Base-by-base conservation (phyloP, 2,888 invertebrate genomes). In the Synergus itoensis region DNA sequence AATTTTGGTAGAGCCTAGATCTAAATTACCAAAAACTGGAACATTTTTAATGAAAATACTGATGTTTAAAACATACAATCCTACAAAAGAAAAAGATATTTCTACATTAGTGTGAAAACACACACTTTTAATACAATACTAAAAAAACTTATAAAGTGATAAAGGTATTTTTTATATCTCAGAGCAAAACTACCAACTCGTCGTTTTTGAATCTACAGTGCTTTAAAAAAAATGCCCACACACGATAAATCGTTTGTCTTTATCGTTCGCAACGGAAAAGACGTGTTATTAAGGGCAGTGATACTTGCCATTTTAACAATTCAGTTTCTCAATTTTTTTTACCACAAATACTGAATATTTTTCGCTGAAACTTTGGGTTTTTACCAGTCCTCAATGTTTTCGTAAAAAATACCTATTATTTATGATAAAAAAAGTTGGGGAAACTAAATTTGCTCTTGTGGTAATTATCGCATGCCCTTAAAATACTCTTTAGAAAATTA, bases 221-320 rank as follows among this genome's bases (percentile, higher is more conserved):
- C 18, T 12, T 40, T 41, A 36, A 36, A 69, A 69, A 43, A 28
- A 53, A 53, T 53, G 73, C 73, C 36, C 73, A 73, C 12, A 2
- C 48, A 45, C 36, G 43, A 45, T 67, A 45, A 73, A 48, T 48
- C 18, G 28, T 48, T 28, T 21, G 36, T 7, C 7, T 63, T 12
- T 48, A 4, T 2, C 9, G 21, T 69, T 69, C 28, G 21, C 36
- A 53, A 73, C 53, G 16, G 53, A 73, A 73, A 73, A 36, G 28
- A 21, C 69, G 21, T 18, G 16, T 28, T n/a, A n/a, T n/a, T n/a
- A n/a, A n/a, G n/a, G n/a, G n/a, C n/a, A n/a, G n/a, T n/a, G n/a
- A n/a, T n/a, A n/a, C n/a, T n/a, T n/a, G n/a, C n/a, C n/a, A n/a
- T n/a, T n/a, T n/a, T n/a, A n/a, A n/a, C n/a, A n/a, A n/a, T n/a